A percentile compares a stretch with the other conserved stretches of the same genome.
Conservation (phyloP, 2,888 invertebrate genomes). For the Drosophila formosana region DNA sequence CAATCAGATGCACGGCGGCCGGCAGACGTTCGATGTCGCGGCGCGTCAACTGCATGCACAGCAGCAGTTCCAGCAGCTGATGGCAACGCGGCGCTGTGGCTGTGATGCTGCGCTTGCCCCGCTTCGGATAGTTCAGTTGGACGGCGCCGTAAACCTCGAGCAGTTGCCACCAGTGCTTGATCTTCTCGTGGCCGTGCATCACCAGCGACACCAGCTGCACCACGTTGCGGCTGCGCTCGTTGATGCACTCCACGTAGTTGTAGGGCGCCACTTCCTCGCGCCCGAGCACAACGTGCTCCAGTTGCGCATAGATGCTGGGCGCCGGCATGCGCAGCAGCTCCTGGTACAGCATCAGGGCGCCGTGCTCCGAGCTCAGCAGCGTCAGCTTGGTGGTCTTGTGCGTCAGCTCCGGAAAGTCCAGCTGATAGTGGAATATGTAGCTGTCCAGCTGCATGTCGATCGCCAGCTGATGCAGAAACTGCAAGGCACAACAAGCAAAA, state of each 20-base stretch:
- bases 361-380: conserved; percentile 85
- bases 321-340: conserved; percentile 79
- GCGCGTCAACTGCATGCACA: conserved; percentile 86
- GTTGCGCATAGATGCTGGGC: conserved; percentile 90
- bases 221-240: conserved; percentile 90
- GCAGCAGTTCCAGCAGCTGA: conserved; percentile 83
- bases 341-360: conserved; percentile 88
- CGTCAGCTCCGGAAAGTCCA: conserved; percentile 91
- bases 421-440: conserved; percentile 93
- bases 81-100: conserved; percentile 76
- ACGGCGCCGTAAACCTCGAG: conserved; percentile 80
- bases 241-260: conserved; percentile 91
- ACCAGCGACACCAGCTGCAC: conserved; percentile 86
- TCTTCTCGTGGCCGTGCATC: conserved; percentile 78
- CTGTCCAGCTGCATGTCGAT: conserved; percentile 90
- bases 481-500: conserved; percentile 22
- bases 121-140: conserved; percentile 70
- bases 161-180: conserved; percentile 82
- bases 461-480: conserved; percentile 91
- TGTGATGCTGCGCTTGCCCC: conserved; percentile 79
- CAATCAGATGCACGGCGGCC: conserved; percentile 88
- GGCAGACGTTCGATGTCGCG: conserved; percentile 89
- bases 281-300: conserved; percentile 88
- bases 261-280: conserved; percentile 87
- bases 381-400: conserved; percentile 71